phyloP scores from a whole-genome alignment of 2,113 vertebrate genomes.

The Ranitomeya imitator region DNA sequence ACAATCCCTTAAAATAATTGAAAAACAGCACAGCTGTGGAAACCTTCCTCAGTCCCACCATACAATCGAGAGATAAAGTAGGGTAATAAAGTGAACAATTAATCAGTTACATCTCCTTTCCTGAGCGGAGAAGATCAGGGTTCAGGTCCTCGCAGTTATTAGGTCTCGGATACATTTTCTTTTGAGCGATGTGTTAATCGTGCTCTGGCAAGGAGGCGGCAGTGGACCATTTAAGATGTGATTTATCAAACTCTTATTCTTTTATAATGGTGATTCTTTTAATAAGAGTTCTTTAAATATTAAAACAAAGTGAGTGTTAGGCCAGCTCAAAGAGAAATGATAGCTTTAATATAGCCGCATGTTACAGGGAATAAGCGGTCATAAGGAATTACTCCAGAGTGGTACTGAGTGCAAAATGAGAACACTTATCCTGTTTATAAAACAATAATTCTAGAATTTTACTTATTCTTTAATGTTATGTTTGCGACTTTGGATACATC shows the following conservation, averaged over 20 bases:
- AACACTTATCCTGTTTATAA: background rate
- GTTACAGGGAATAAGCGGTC: slow-evolving; percentile 5
- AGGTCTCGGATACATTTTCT: slow-evolving; percentile 45
- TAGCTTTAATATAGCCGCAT: slow-evolving; percentile 62
- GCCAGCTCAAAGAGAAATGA: slow-evolving; percentile 59
- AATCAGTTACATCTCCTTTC: slow-evolving; percentile 20
- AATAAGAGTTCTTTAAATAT: slow-evolving; percentile 71
- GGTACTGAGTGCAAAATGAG: background rate
- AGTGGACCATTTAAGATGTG: background rate
- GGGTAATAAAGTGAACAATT: slow-evolving; percentile 24
- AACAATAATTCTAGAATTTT: background rate
- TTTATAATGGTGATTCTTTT: slow-evolving; percentile 67
- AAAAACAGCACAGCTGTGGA: background rate
- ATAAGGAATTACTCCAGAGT: background rate
- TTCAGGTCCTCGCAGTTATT: slow-evolving; percentile 37
- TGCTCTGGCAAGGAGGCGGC: background rate
- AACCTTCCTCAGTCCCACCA: background rate
- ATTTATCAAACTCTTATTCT: slow-evolving; percentile 59
- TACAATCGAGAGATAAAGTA: background rate
- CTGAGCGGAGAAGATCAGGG: slow-evolving; percentile 38
- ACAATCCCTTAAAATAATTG: background rate
- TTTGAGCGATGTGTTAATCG: slow-evolving; percentile 35
- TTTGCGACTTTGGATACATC: background rate
- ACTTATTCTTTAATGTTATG: background rate
- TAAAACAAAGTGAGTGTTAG: slow-evolving; percentile 61